Percentiles rank a stretch among this genome's conserved stretches.
phyloP scores from a whole-genome alignment of 1,140 invertebrate species.

The Atta colombica region DNA sequence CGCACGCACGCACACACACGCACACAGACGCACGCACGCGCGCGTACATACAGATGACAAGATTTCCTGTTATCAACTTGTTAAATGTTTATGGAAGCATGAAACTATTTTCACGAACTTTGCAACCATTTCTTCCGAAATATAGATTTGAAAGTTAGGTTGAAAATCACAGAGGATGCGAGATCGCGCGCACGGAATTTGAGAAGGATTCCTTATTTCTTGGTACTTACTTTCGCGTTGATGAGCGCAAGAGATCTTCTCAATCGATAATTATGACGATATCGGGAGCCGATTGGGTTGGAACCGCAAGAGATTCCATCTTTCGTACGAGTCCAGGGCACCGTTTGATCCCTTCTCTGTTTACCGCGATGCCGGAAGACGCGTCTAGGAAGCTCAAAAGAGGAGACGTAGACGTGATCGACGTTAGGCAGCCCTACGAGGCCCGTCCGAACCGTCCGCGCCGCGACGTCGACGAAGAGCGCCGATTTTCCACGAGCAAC shows the following conservation, averaged over 20 bases:
- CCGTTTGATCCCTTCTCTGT: slow-evolving; percentile 38
- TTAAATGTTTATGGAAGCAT: background rate
- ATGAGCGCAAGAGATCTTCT: slow-evolving; percentile 7
- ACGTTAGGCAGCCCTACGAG: slow-evolving; percentile 73
- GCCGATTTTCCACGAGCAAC: slow-evolving; percentile 82
- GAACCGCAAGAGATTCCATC: slow-evolving; percentile 41
- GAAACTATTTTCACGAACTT: background rate
- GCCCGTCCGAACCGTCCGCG: slow-evolving; percentile 77
- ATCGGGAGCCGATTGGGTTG: slow-evolving; percentile 21
- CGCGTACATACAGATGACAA: background rate
- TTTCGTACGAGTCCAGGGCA: slow-evolving; percentile 33
- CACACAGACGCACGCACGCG: no score
- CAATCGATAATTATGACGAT: slow-evolving; percentile 19
- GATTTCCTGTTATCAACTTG: background rate
- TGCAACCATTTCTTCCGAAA: background rate
- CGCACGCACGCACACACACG: background rate
- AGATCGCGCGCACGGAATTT: slow-evolving; percentile 17
- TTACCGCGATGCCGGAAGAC: slow-evolving; percentile 60
- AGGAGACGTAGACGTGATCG: slow-evolving; percentile 71
- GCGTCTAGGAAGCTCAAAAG: slow-evolving; percentile 70
- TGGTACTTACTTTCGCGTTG: slow-evolving; percentile 50
- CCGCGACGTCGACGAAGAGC: slow-evolving; percentile 77
- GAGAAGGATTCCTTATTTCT: background rate
- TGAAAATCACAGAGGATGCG: background rate
- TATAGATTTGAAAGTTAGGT: background rate